Evolutionary conservation across 2,797 vertebrate species (phyloP), one percentile per base, ranked within the genome.

Genomic region (Aythya fuligula): DNA sequence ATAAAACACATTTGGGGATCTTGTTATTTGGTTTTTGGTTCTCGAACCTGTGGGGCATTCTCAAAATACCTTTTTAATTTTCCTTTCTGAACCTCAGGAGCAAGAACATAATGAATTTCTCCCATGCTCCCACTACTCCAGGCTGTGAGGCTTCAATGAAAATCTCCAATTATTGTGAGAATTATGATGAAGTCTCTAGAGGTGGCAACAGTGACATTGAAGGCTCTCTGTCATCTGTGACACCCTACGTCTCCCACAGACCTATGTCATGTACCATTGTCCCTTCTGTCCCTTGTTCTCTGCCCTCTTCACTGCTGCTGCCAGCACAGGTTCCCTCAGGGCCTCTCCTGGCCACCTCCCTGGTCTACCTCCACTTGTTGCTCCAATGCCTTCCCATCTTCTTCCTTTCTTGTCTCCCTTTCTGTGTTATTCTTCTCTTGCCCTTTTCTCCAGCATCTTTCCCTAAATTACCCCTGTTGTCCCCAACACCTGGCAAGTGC

Each of bases 171-270:
- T 70, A 30, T 76, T 45, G 17, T 58, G 54, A 65, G 77, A 58
- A 78, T 22, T 32, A 45, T 2, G 3, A 22, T 69, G 18, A 58
- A 76, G 39, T 51, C 60, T 66, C 77, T 21, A 1, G 2, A 85
- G 34, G 27, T 27, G 57, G 39, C 38, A 69, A 17, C 17, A 38
- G 36, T 0, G 5, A 51, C 71, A 77, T 17, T 72, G n/a, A 75
- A 65, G 78, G 36, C n/a, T 90, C 73, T 62, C 65, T 79, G 64
- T 22, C 30, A 54, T 15, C 43, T 61, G 21, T 18, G 53, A 67
- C 6, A 25, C 0, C 0, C 12, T 12, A 9, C 13, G 25, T 5
- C 9, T 57, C 56, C 19, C 70, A 67, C n/a, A 69, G 32, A 64
- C 19, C 17, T 41, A 8, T 34, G 49, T 74, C n/a, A 25, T 2